phyloP scores from a whole-genome alignment of 2,888 invertebrate genomes.

The Lissonota sp. region DNA sequence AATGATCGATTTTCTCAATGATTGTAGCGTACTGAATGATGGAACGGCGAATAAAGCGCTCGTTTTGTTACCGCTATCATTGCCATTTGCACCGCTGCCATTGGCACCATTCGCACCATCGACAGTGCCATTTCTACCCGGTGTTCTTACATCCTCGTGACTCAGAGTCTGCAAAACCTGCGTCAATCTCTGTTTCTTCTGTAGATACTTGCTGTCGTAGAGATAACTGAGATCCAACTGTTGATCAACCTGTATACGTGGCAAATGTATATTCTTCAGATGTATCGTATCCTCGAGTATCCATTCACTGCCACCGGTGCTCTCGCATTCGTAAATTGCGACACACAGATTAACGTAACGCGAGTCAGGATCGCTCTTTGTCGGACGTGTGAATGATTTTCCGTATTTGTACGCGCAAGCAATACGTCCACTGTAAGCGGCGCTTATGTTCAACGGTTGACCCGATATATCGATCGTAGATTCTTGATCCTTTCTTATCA shows the following conservation, averaged over 20 bases:
- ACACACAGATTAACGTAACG: conserved; percentile 96
- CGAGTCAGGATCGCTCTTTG: conserved; percentile 90
- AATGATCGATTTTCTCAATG: conserved; percentile 93
- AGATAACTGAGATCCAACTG: conserved; percentile 93
- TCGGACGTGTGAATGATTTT: conserved; percentile 93
- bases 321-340: conserved; percentile 99
- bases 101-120: not conserved
- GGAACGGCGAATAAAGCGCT: conserved; percentile 92
- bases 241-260: conserved; percentile 91
- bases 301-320: conserved; percentile 98
- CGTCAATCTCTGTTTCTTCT: conserved; percentile 92
- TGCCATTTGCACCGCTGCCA: not conserved
- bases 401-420: conserved; percentile 99
- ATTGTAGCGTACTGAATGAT: conserved; percentile 95
- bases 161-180: conserved; percentile 93
- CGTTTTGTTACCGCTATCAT: conserved; percentile 35
- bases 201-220: conserved; percentile 91
- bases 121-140: conserved; percentile 86
- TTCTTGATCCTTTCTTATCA: conserved; percentile 90
- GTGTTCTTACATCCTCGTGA: conserved; percentile 89
- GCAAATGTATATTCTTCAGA: conserved; percentile 95
- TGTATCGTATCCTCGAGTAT: conserved; percentile 97
- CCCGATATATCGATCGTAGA: conserved; percentile 90
- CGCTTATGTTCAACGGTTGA: conserved; percentile 96
- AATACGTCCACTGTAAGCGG: conserved; percentile 98